Evolutionary conservation across 2,113 vertebrate species (phyloP).

Genomic region (Neodontobutis hainanensis): DNA sequence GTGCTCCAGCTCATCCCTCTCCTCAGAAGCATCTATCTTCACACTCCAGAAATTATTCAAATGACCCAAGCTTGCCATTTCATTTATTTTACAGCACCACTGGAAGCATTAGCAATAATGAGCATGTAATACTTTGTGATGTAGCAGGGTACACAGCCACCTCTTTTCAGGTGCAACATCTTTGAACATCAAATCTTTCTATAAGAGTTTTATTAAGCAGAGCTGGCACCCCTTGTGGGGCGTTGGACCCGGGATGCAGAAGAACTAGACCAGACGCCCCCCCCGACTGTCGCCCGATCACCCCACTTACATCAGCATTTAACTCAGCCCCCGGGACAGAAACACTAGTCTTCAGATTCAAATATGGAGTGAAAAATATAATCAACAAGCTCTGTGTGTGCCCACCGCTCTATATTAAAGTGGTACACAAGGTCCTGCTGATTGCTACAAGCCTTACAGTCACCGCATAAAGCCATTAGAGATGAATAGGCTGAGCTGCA

Average conservation of each 20-base stretch:
- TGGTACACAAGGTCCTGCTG: conserved; percentile 60
- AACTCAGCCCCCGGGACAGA: conserved; percentile 42
- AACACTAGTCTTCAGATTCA: conserved; percentile 37
- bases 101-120: conserved; percentile 62
- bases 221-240: conserved; percentile 43
- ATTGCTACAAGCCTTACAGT: conserved; percentile 57
- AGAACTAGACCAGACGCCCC: conserved; percentile 38
- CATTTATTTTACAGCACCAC: conserved; percentile 68
- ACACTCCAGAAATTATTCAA: conserved; percentile 71
- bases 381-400: conserved; percentile 53
- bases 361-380: conserved; percentile 55
- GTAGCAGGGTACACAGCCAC: conserved; percentile 40
- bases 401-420: conserved; percentile 47
- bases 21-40: conserved; percentile 40
- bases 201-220: conserved; percentile 62
- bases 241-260: conserved; percentile 18
- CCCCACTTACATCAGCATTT: conserved; percentile 55
- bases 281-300: conserved; percentile 30
- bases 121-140: conserved; percentile 68
- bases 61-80: conserved; percentile 52
- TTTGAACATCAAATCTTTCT: conserved; percentile 64
- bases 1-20: conserved; percentile 21
- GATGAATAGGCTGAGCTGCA: conserved; percentile 40
- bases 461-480: conserved; percentile 60
- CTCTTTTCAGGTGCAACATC: conserved; percentile 64